A percentile compares a stretch with the other conserved stretches of the same genome.
phyloP scores from a whole-genome alignment of 1,140 invertebrate species.

The Orchestia grillus region DNA sequence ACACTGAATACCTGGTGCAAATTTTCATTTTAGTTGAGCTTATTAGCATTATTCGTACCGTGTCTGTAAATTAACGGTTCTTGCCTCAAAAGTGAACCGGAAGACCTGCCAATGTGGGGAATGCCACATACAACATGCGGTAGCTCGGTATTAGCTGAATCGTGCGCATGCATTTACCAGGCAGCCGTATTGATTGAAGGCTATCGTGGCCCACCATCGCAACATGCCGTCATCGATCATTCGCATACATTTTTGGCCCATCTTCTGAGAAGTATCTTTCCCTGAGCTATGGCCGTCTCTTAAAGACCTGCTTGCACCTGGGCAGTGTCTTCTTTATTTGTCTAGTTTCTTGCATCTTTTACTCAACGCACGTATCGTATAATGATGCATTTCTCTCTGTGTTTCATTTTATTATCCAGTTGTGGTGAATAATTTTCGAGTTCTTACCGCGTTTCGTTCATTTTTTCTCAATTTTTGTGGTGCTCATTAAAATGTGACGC shows the following conservation, averaged over 20 bases:
- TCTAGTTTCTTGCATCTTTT: neutral
- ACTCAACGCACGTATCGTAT: no score
- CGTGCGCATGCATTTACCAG: neutral
- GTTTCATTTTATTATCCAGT: no score
- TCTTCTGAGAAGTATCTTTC: neutral
- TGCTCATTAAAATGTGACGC: no score
- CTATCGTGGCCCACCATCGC: neutral
- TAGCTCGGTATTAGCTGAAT: neutral
- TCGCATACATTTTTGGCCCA: constrained; percentile 3
- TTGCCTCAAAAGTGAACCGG: neutral
- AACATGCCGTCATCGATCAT: constrained; percentile 23
- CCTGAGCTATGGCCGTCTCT: neutral
- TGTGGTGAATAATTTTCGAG: no score
- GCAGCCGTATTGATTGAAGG: constrained; percentile 3
- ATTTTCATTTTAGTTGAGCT: neutral
- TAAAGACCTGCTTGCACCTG: neutral
- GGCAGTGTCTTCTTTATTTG: neutral
- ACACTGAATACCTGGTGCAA: neutral
- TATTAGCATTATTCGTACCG: neutral
- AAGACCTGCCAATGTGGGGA: neutral
- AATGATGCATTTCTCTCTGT: no score
- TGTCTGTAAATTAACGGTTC: neutral
- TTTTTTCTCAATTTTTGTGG: no score
- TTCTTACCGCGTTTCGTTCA: no score
- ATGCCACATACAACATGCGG: neutral